A percentile compares a stretch with the other conserved stretches of the same genome.
phyloP scores from a whole-genome alignment of 2,113 vertebrate species.

The Dunckerocampus dactyliophorus region DNA sequence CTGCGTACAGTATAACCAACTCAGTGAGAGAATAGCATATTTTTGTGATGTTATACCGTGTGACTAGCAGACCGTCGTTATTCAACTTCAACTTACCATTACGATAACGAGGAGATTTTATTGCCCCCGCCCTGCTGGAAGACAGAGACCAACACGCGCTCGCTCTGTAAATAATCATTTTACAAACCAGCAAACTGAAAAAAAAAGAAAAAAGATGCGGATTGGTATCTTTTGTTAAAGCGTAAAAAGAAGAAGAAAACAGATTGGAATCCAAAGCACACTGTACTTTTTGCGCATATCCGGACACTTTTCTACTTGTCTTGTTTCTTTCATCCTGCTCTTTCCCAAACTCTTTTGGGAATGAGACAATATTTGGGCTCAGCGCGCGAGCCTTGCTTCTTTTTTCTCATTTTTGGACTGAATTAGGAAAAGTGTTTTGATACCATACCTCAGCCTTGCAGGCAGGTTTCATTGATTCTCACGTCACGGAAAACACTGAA shows the following conservation, averaged over 20 bases:
- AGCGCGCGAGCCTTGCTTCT: conserved; percentile 32
- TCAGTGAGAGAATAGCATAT: conserved; percentile 87
- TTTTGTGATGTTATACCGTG: conserved; percentile 88
- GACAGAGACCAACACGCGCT: conserved; percentile 65
- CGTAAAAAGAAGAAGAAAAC: conserved; percentile 44
- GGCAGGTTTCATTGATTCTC: conserved; percentile 93
- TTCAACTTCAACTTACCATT: conserved; percentile 48
- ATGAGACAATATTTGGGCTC: conserved; percentile 53
- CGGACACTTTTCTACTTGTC: conserved; percentile 74
- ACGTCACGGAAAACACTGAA: conserved; percentile 73
- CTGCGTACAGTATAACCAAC: conserved; percentile 94
- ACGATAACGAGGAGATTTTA: background rate
- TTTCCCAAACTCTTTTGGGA: conserved; percentile 51
- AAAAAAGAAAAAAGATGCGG: conserved; percentile 31
- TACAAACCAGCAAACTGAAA: conserved; percentile 81
- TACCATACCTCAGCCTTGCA: conserved; percentile 96
- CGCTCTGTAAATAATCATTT: conserved; percentile 80
- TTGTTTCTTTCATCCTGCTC: conserved; percentile 57
- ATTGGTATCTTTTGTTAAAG: conserved; percentile 61
- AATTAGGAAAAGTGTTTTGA: conserved; percentile 82
- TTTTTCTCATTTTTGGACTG: conserved; percentile 69
- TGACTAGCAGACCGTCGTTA: conserved; percentile 70
- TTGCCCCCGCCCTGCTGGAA: conserved; percentile 41
- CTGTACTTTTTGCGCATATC: conserved; percentile 71
- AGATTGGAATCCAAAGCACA: conserved; percentile 84